Conservation (phyloP, 1,140 invertebrate genomes). For the Steinernema feltiae region DNA sequence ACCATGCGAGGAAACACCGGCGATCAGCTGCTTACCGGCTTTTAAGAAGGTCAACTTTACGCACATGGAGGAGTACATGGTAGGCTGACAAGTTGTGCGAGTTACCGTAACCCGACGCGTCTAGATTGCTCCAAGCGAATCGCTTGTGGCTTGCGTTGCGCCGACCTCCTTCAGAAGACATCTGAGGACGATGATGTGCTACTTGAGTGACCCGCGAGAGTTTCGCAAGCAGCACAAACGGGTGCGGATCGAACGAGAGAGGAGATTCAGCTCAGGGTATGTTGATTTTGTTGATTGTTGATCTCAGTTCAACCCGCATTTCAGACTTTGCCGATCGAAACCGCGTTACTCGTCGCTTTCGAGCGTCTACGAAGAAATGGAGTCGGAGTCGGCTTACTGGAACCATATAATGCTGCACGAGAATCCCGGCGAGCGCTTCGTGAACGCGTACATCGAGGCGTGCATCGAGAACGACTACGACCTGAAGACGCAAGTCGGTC, state of each 20-base stretch:
- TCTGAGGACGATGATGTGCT: neutral
- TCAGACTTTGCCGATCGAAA: neutral
- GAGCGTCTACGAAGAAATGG: neutral
- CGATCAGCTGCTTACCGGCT: neutral
- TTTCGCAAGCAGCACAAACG: neutral
- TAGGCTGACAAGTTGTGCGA: neutral
- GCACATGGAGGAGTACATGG: neutral
- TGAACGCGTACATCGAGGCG: neutral
- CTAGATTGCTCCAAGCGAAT: neutral
- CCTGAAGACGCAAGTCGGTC: neutral
- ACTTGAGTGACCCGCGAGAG: neutral
- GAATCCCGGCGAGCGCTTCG: neutral
- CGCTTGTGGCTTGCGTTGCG: neutral
- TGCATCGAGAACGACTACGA: constrained; percentile 5
- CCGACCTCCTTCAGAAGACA: neutral
- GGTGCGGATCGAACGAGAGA: neutral
- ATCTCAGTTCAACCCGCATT: neutral
- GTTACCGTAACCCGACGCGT: neutral
- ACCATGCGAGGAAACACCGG: neutral
- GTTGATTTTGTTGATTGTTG: neutral
- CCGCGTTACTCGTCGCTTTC: neutral
- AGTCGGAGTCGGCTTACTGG: neutral
- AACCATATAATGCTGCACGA: neutral
- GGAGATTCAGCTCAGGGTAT: neutral
- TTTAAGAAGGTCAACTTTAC: neutral